phyloP scores from a whole-genome alignment of 2,797 vertebrate species.

The Dallia pectoralis region DNA sequence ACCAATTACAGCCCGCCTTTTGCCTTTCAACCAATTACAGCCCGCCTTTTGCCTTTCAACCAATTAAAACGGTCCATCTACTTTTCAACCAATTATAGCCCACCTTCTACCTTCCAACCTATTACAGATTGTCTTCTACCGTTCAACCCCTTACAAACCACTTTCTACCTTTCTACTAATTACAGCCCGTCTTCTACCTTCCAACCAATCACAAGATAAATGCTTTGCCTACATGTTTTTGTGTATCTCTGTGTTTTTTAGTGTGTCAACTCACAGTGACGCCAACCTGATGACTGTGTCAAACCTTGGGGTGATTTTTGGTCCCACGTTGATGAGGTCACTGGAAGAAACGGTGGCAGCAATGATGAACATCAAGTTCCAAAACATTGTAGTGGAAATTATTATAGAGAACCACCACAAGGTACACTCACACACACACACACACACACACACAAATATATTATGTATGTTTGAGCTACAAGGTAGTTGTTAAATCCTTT shows the following conservation, averaged over 20 bases:
- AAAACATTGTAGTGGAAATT: conserved; percentile 98
- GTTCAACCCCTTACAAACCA: too few relatives aligned
- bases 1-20: too few relatives aligned
- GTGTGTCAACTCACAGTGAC: conserved; percentile 92
- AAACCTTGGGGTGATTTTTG: conserved; percentile 97
- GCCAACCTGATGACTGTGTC: conserved; percentile 98
- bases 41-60: not conserved
- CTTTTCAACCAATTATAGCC: not conserved
- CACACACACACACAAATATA: too few relatives aligned
- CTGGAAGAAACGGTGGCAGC: conserved; percentile 98
- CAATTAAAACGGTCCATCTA: not conserved
- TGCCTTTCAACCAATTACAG: too few relatives aligned
- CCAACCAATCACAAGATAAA: too few relatives aligned
- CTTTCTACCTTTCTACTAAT: not conserved
- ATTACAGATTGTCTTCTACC: not conserved
- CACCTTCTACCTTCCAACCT: not conserved
- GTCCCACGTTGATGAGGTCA: conserved; percentile 95
- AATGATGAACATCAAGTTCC: conserved; percentile 99
- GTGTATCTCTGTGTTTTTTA: conserved; percentile 45
- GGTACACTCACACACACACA: conserved; percentile 61
- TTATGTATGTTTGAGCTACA: too few relatives aligned
- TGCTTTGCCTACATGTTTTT: too few relatives aligned
- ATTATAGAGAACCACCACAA: conserved; percentile 96
- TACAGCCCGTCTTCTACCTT: too few relatives aligned
- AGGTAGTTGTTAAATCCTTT: too few relatives aligned